Conservation (phyloP, 1,140 invertebrate species). For the Pararge aegeria region DNA sequence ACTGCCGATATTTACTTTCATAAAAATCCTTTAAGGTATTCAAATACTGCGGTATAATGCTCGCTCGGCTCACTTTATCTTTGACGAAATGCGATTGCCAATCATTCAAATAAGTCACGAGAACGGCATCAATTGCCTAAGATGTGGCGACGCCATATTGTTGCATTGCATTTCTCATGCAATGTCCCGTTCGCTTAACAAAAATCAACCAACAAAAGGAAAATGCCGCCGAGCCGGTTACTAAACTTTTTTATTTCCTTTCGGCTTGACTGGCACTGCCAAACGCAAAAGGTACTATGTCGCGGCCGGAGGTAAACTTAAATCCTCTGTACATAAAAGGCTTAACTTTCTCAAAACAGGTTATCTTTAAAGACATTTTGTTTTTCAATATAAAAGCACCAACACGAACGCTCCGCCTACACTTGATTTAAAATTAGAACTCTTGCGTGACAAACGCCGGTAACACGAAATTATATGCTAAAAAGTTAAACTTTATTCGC, state of each 20-base stretch:
- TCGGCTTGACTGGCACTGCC: conserved; percentile 46
- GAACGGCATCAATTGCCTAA: conserved; percentile 28
- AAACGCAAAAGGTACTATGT: conserved; percentile 63
- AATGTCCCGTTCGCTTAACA: conserved; percentile 73
- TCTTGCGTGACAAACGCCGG: conserved; percentile 76
- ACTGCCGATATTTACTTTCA: too few species aligned
- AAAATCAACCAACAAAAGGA: conserved; percentile 75
- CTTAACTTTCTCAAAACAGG: conserved; percentile 76
- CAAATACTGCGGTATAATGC: too few species aligned
- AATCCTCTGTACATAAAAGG: conserved; percentile 71
- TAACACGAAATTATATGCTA: conserved; percentile 69
- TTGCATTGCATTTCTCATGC: conserved; percentile 76
- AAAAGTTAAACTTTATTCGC: conserved; percentile 75
- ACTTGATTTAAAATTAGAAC: conserved; percentile 79
- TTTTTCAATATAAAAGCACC: conserved; percentile 76
- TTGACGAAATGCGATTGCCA: background rate
- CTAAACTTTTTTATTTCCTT: conserved; percentile 77
- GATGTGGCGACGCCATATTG: conserved; percentile 60
- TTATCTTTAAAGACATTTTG: conserved; percentile 76
- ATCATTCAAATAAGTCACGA: conserved; percentile 25
- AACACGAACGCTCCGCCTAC: conserved; percentile 74
- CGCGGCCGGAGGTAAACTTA: conserved; percentile 55
- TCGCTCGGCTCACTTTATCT: background rate
- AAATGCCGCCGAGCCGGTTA: conserved; percentile 75
- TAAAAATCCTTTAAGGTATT: too few species aligned